Conservation (phyloP, 2,888 invertebrate genomes). For the Stomorhina lunata region DNA sequence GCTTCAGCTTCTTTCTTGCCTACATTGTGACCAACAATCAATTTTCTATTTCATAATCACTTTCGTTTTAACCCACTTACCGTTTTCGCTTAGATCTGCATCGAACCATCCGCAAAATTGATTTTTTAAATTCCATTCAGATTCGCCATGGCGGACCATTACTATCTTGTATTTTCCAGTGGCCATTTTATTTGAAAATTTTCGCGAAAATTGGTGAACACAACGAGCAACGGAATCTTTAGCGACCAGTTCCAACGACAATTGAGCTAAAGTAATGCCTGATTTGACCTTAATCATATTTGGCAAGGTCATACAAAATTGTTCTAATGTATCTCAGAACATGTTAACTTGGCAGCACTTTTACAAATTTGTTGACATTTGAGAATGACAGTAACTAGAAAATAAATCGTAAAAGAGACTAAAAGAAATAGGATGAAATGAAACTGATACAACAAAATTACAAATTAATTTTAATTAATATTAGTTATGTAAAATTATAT, state of each 20-base stretch:
- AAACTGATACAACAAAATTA: too few relatives aligned
- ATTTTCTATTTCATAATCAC: constrained; percentile 46
- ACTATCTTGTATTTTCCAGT: constrained; percentile 84
- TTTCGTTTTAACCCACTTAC: constrained; percentile 77
- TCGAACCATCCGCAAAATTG: constrained; percentile 89
- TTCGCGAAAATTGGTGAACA: constrained; percentile 1
- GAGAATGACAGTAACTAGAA: neutral
- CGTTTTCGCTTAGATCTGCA: constrained; percentile 86
- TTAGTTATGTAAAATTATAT: too few relatives aligned
- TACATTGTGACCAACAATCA: constrained; percentile 56
- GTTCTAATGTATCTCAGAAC: neutral
- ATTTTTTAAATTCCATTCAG: constrained; percentile 89
- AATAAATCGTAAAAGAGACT: too few relatives aligned
- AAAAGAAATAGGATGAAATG: too few relatives aligned
- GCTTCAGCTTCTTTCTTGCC: constrained; percentile 79
- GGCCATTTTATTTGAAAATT: constrained; percentile 71
- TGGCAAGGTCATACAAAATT: constrained; percentile 70
- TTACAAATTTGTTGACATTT: neutral
- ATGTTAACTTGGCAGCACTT: constrained; percentile 44
- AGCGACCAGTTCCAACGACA: neutral
- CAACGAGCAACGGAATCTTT: neutral
- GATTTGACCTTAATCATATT: constrained; percentile 70
- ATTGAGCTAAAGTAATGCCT: constrained; percentile 50
- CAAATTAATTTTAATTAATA: too few relatives aligned
- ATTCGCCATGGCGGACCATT: constrained; percentile 89